phyloP scores from a whole-genome alignment of 2,888 invertebrate genomes.

The Eudasyphora cyanicolor region DNA sequence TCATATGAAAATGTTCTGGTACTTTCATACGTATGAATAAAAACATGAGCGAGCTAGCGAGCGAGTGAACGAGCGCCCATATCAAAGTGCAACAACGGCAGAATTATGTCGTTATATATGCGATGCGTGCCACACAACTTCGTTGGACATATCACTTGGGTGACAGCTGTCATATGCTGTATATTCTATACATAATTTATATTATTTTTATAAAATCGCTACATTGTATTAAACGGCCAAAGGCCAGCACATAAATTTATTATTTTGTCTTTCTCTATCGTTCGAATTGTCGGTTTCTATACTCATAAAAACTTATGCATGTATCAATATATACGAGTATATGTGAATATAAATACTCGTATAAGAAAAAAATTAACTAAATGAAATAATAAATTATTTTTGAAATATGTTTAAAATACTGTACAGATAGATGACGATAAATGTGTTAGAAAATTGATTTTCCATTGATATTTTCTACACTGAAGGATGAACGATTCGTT shows the following conservation, averaged over 20 bases:
- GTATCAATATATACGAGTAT: neutral
- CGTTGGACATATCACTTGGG: constrained; percentile 60
- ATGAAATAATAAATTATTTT: constrained; percentile 19
- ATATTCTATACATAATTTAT: constrained; percentile 47
- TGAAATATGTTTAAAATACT: neutral
- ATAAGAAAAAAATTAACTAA: constrained; percentile 19
- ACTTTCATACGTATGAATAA: no score
- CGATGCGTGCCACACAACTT: constrained; percentile 63
- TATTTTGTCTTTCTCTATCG: neutral
- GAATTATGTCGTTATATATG: constrained; percentile 44
- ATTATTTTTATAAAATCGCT: constrained; percentile 40
- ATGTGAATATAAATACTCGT: no score
- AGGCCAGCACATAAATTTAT: constrained; percentile 41
- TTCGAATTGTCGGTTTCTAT: neutral
- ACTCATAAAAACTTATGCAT: neutral
- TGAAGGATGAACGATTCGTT: no score
- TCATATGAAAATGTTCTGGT: no score
- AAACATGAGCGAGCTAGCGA: no score
- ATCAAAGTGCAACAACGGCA: neutral
- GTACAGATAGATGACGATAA: neutral
- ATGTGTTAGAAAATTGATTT: no score
- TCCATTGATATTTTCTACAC: no score
- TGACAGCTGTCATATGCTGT: constrained; percentile 65
- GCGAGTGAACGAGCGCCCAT: no score
- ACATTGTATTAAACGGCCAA: constrained; percentile 49